These are phyloP conservation scores for Macrostomum lignano DNA, from an alignment of 1,140 invertebrate species.

Conservation along the genomic window DNA sequence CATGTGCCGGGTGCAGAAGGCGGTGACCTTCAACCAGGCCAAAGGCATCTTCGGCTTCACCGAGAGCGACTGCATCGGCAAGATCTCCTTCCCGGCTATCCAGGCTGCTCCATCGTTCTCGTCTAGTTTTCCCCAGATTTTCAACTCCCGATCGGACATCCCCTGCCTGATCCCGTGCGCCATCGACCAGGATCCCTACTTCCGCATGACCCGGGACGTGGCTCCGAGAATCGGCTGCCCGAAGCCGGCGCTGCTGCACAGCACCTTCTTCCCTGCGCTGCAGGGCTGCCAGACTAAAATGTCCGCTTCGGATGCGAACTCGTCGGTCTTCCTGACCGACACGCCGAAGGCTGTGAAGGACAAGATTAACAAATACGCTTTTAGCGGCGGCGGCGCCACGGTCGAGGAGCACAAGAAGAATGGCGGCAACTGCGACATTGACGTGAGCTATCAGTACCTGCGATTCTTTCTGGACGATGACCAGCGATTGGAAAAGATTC, in stretches of 20 bases:
- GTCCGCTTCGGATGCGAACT: slow-evolving; percentile 73
- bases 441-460: slow-evolving; percentile 80
- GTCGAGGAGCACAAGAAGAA: slow-evolving; percentile 59
- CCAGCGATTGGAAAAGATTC: slow-evolving; percentile 48
- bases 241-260: slow-evolving; percentile 79
- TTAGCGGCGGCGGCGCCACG: slow-evolving; percentile 72
- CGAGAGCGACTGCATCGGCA: slow-evolving; percentile 71
- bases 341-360: slow-evolving; percentile 70
- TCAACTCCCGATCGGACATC: slow-evolving; percentile 44
- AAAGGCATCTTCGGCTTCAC: slow-evolving; percentile 83
- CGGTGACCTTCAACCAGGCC: slow-evolving; percentile 73
- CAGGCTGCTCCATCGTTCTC: slow-evolving; percentile 81
- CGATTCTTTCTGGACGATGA: slow-evolving; percentile 85
- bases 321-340: slow-evolving; percentile 75
- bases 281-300: slow-evolving; percentile 90
- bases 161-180: slow-evolving; percentile 86
- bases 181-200: slow-evolving; percentile 98
- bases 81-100: slow-evolving; percentile 78
- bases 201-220: slow-evolving; percentile 87
- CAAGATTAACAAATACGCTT: slow-evolving; percentile 50
- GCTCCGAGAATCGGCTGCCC: slow-evolving; percentile 53
- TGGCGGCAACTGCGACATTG: slow-evolving; percentile 78
- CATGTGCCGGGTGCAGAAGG: slow-evolving; percentile 59
- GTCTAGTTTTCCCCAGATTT: slow-evolving; percentile 77
- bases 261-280: slow-evolving; percentile 70